A percentile compares a stretch with the other conserved stretches of the same genome.
Conservation (phyloP, 2,888 invertebrate genomes). For the Nephrotoma appendiculata region DNA sequence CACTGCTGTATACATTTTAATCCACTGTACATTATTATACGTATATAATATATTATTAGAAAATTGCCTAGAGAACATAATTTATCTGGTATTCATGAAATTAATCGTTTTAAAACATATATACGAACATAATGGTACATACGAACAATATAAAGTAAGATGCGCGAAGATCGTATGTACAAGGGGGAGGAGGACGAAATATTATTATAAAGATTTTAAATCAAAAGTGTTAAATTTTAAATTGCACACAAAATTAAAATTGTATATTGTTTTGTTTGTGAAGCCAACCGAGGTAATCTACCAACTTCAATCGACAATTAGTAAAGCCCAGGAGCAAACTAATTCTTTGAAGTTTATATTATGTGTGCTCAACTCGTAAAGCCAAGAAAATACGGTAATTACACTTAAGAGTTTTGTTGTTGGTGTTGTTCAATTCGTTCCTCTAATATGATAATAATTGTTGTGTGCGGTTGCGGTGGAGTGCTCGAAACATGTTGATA, state of each 20-base stretch:
- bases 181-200: background rate
- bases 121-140: too few relatives aligned
- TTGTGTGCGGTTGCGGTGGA: background rate
- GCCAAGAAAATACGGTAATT: background rate
- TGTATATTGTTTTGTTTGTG: background rate
- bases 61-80: background rate
- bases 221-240: background rate
- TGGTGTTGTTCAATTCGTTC: background rate
- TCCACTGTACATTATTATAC: background rate
- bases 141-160: background rate
- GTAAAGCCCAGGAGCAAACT: background rate
- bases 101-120: background rate
- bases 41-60: background rate
- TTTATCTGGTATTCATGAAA: background rate
- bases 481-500: background rate
- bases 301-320: background rate
- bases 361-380: background rate
- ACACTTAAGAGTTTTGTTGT: background rate
- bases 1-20: background rate
- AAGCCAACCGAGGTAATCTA: background rate
- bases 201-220: background rate
- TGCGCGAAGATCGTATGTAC: background rate
- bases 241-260: background rate
- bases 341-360: background rate
- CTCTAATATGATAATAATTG: background rate